Percentiles rank a stretch among this genome's conserved stretches.
Conservation (phyloP, 2,797 vertebrate species). For the Coendou prehensilis region DNA sequence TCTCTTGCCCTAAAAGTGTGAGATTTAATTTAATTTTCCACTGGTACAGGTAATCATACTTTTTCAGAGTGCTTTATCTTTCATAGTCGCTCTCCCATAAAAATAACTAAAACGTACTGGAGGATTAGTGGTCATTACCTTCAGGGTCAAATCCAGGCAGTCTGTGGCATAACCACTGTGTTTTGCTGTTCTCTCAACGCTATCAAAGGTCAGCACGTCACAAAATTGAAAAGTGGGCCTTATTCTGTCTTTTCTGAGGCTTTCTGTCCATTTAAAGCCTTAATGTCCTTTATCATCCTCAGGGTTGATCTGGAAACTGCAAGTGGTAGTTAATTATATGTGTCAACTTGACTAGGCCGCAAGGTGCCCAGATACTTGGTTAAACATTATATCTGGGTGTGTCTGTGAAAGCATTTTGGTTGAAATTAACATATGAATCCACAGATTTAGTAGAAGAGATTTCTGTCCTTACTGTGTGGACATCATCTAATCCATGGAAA, state of each 20-base stretch:
- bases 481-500: not conserved
- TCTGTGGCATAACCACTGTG: not conserved
- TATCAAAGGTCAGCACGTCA: not conserved
- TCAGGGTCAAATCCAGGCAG: not conserved
- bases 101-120: not conserved
- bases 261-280: not conserved
- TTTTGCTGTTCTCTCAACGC: not conserved
- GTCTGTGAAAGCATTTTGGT: not conserved
- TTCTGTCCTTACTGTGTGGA: not conserved
- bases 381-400: not conserved
- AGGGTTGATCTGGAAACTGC: not conserved
- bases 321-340: not conserved
- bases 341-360: not conserved
- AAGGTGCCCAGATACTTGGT: not conserved
- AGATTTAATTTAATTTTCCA: not conserved
- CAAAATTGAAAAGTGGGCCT: not conserved
- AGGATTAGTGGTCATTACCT: not conserved
- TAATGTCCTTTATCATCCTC: not conserved
- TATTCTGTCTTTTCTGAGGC: not conserved
- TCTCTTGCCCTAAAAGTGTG: not conserved
- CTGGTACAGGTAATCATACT: not conserved
- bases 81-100: not conserved
- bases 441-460: not conserved
- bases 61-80: not conserved
- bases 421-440: not conserved